Conservation (phyloP, 2,113 vertebrate species). For the Asarcornis scutulata region DNA sequence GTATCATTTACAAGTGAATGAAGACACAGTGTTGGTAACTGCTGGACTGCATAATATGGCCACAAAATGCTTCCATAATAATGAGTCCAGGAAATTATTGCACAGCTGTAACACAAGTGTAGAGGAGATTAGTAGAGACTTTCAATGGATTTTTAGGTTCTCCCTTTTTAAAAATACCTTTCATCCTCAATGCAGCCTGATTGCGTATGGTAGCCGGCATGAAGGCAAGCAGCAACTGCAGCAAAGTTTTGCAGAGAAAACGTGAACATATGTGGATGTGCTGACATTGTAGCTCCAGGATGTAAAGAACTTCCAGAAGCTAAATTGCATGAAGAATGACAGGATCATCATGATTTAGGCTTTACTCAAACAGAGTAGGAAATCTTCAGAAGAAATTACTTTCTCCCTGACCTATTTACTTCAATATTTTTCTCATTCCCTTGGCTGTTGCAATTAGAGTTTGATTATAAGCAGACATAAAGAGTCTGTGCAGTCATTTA, state of each 20-base stretch:
- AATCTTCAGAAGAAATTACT: background rate
- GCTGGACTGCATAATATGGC: conserved; percentile 30
- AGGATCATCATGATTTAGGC: background rate
- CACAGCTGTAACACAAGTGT: conserved; percentile 57
- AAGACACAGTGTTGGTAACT: background rate
- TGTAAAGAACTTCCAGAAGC: background rate
- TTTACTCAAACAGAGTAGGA: background rate
- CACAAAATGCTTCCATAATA: conserved; percentile 42
- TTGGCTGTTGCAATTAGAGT: background rate
- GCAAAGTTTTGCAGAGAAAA: conserved; percentile 11
- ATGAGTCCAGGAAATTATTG: conserved; percentile 53
- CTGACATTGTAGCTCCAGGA: background rate
- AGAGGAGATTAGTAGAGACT: conserved; percentile 37
- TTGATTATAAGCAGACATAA: background rate
- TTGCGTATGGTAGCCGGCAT: conserved; percentile 1
- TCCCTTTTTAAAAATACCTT: conserved; percentile 64
- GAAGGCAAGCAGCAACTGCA: conserved; percentile 39
- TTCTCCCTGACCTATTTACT: background rate
- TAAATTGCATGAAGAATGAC: background rate
- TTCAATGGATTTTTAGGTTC: conserved; percentile 57
- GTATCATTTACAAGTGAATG: conserved; percentile 55
- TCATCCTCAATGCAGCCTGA: conserved; percentile 58
- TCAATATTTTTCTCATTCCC: background rate
- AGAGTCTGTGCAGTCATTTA: background rate
- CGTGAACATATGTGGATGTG: background rate